Evolutionary conservation across 2,113 vertebrate genomes (phyloP).

Genomic region (Rhynchomys soricoides): DNA sequence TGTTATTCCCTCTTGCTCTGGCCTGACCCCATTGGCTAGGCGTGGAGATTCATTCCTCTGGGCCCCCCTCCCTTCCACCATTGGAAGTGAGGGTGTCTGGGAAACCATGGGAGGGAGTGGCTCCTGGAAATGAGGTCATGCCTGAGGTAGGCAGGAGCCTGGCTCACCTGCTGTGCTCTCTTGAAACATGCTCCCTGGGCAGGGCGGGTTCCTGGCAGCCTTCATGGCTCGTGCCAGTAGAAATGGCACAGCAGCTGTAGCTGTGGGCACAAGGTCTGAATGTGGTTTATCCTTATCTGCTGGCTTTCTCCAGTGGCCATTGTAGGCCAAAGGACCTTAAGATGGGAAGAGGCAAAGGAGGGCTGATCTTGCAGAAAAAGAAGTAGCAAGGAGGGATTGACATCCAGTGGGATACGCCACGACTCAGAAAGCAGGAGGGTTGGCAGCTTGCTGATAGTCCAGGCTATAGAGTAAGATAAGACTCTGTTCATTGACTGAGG

Average conservation of each 20-base stretch:
- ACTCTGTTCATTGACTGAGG: not conserved
- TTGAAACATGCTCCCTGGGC: conserved; percentile 35
- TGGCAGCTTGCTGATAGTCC: not conserved
- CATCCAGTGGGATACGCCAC: too few relatives aligned
- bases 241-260: not conserved
- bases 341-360: not conserved
- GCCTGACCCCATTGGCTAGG: not conserved
- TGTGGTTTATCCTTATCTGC: not conserved
- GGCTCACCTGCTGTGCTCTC: conserved; percentile 46
- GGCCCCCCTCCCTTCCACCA: not conserved
- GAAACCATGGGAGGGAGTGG: not conserved
- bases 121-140: conserved; percentile 70
- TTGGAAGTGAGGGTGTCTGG: conserved; percentile 45
- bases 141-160: conserved; percentile 16
- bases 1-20: not conserved
- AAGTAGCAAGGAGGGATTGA: not conserved
- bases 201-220: conserved; percentile 39
- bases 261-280: not conserved
- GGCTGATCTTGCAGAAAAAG: not conserved
- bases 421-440: not conserved
- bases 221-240: not conserved
- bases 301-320: not conserved
- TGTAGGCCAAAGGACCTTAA: not conserved
- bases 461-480: not conserved
- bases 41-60: not conserved